Base-by-base conservation (phyloP, 2,113 vertebrate genomes). In the Ranitomeya imitator region DNA sequence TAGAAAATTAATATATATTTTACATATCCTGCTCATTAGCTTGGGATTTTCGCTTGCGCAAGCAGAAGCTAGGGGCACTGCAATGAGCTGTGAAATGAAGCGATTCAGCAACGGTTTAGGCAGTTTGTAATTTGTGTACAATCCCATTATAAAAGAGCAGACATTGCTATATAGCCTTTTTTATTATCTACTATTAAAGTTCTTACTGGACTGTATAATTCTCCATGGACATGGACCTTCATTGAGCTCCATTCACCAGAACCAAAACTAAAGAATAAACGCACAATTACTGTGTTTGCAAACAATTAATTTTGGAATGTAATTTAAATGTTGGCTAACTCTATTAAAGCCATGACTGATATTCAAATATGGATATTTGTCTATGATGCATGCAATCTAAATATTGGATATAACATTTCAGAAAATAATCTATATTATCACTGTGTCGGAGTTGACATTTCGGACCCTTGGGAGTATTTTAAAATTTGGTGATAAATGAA, bases 21-120 rank as follows among this genome's bases (percentile, higher is more conserved):
- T 63, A 61, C 26, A 26, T 52, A 14, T 74, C 80, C 80, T 60
- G 6, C 55, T 88, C 79, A 83, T 88, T 88, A 88, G 60, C 21
- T 52, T 13, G 18, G 26, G 57, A 76, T 80, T 61, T 74, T 83
- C 82, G 79, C 86, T 83, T 88, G 67, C 19, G 69, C 26, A 83
- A 88, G 86, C 86, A 88, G 26, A 88, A 83, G 31, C 54, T 74
- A 52, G 11, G 67, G 79, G 86, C 79, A 61, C 13, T 8, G 79
- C 54, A 74, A 83, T 52, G 67, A 88, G 54, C 86, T 81, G 86
- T 54, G 26, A 67, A 78, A 79, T 54, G 31, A 61, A 86, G 21
- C 55, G 54, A 77, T 61, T 63, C 85, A 77, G 73, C 73, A 52
- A 77, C 37, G 12, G 57, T 52, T 61, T 78, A 10, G n/a, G 60